Conservation (phyloP, 2,888 invertebrate species). For the Caenorhabditis parvicauda region DNA sequence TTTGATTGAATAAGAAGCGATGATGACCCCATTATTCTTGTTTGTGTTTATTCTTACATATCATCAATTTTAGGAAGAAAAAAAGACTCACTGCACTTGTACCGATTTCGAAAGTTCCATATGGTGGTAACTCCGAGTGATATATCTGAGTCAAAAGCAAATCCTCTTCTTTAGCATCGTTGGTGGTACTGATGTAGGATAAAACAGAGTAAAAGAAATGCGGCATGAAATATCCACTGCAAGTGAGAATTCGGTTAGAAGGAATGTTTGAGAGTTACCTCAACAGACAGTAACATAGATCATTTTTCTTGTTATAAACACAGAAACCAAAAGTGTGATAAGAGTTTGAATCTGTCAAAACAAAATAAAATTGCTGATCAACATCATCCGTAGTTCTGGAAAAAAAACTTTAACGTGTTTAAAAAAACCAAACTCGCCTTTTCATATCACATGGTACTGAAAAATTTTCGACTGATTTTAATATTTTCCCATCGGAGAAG, state of each 20-base stretch:
- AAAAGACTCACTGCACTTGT: conserved; percentile 2
- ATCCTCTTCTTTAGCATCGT: conserved; percentile 42
- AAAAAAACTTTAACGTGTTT: conserved; percentile 2
- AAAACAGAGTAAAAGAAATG: conserved; percentile 86
- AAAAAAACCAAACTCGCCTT: conserved; percentile 18
- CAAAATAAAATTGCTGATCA: conserved; percentile 93
- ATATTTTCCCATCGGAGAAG: conserved; percentile 52
- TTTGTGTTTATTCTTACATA: no score
- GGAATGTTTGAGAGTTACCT: conserved; percentile 59
- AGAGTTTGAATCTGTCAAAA: conserved; percentile 87
- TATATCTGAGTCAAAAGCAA: conserved; percentile 53
- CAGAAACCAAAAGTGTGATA: conserved; percentile 97
- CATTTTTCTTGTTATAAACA: conserved; percentile 85
- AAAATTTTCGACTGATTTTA: conserved; percentile 59
- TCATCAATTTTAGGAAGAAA: no score
- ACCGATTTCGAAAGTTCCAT: conserved; percentile 39
- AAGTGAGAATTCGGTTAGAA: conserved; percentile 38
- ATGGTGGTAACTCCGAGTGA: conserved; percentile 56
- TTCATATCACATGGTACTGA: conserved; percentile 55
- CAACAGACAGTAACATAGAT: conserved; percentile 72
- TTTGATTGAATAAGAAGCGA: no score
- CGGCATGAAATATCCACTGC: conserved; percentile 92
- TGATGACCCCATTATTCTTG: no score
- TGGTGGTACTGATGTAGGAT: conserved; percentile 73
- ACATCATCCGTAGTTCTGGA: conserved; percentile 64